Percentiles rank a stretch among this genome's conserved stretches.
Conservation (phyloP, 92 coral and sea anemone species). For the Actinernus sp. region DNA sequence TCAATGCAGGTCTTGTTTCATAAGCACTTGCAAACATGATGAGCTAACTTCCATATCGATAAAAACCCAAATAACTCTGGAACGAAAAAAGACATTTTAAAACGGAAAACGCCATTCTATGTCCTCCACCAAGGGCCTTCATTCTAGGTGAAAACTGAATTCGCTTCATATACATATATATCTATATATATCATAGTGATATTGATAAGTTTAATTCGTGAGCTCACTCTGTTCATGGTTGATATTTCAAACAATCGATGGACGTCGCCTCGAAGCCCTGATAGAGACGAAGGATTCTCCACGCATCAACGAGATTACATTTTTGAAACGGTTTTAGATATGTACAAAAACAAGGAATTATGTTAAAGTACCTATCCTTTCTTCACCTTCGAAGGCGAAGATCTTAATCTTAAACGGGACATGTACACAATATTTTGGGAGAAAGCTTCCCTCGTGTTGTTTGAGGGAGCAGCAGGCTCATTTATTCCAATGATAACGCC, state of each 20-base stretch:
- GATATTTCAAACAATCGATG: conserved; percentile 20
- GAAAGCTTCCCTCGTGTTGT: conserved; percentile 22
- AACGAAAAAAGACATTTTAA: no score
- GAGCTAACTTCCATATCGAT: no score
- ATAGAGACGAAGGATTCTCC: conserved; percentile 22
- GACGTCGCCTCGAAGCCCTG: conserved; percentile 29
- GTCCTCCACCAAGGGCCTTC: no score
- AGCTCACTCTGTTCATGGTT: conserved; percentile 8
- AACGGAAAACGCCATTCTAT: no score
- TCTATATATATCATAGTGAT: no score
- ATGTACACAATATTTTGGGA: conserved; percentile 38
- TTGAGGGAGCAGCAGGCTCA: conserved; percentile 53
- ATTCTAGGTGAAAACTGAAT: no score
- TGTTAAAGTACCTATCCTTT: conserved; percentile 30
- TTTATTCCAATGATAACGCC: conserved; percentile 42
- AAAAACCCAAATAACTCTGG: no score
- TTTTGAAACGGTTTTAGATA: conserved; percentile 23
- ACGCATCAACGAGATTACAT: conserved; percentile 15
- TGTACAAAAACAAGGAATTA: conserved; percentile 33
- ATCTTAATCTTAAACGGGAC: conserved; percentile 32
- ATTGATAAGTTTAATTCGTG: background rate
- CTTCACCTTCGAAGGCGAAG: conserved; percentile 30
- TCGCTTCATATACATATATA: no score
- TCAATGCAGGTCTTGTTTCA: no score
- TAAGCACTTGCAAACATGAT: no score